Evolutionary conservation across 2,888 invertebrate species (phyloP).

Genomic region (Protonemura montana): DNA sequence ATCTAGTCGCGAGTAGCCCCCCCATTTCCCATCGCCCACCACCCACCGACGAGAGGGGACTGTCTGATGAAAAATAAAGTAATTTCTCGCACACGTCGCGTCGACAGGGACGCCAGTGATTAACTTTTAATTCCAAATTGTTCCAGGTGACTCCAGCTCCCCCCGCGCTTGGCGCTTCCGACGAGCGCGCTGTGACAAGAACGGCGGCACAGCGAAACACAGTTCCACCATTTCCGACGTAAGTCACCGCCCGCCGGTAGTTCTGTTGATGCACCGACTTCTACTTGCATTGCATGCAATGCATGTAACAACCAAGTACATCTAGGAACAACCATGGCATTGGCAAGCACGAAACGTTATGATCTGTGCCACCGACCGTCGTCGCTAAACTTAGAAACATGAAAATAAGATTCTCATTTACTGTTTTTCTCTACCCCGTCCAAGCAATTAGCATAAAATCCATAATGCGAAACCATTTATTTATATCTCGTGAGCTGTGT

Average conservation of each 20-base stretch:
- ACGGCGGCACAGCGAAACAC: not conserved
- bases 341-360: not conserved
- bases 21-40: not conserved
- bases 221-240: constrained; percentile 20
- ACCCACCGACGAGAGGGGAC: not conserved
- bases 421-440: not conserved
- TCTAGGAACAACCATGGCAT: not conserved
- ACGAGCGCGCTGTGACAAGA: not conserved
- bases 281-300: not conserved
- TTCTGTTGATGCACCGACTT: not conserved
- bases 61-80: not conserved
- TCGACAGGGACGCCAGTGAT: not conserved
- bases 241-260: not conserved
- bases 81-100: not conserved
- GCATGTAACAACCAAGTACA: not conserved
- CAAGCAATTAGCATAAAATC: constrained; percentile 9
- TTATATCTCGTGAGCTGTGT: not conserved
- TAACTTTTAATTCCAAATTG: not conserved
- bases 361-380: not conserved
- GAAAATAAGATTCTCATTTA: constrained; percentile 3
- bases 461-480: constrained; percentile 8
- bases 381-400: constrained; percentile 15
- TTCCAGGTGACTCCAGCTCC: constrained; percentile 21
- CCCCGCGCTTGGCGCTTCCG: constrained; percentile 14
- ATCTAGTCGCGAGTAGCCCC: not conserved